Conservation (phyloP, 2,113 vertebrate genomes). For the Sinocyclocheilus grahami region DNA sequence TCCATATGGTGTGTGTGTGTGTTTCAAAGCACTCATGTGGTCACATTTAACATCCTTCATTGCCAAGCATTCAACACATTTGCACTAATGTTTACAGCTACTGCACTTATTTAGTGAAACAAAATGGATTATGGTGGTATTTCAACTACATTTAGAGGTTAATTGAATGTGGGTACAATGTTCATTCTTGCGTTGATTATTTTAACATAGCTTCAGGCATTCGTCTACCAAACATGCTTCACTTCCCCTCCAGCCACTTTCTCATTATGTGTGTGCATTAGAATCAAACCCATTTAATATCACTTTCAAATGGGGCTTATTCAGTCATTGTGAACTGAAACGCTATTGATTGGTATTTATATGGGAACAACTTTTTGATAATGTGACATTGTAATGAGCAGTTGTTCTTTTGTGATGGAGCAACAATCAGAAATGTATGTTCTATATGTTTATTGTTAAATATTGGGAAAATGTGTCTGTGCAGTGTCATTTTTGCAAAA, state of each 20-base stretch:
- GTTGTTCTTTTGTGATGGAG: not conserved
- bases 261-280: constrained; percentile 7
- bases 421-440: not conserved
- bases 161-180: constrained; percentile 42
- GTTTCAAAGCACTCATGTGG: not conserved
- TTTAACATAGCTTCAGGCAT: constrained; percentile 8
- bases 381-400: not conserved
- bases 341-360: not conserved
- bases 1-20: not conserved
- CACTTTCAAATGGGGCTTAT: not conserved
- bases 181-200: constrained; percentile 37
- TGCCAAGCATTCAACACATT: not conserved
- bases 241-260: not conserved
- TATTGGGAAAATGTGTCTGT: not conserved
- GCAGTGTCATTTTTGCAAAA: too few species aligned
- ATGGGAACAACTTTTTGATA: not conserved
- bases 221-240: not conserved
- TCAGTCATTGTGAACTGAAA: not conserved
- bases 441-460: not conserved
- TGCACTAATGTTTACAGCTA: not conserved
- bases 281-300: constrained; percentile 18
- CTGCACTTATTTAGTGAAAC: not conserved
- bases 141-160: constrained; percentile 43
- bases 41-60: not conserved
- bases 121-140: constrained; percentile 23